These are phyloP conservation scores for Pteronotus mesoamericanus DNA, from an alignment of 2,797 vertebrate genomes.

Conservation along the genomic window DNA sequence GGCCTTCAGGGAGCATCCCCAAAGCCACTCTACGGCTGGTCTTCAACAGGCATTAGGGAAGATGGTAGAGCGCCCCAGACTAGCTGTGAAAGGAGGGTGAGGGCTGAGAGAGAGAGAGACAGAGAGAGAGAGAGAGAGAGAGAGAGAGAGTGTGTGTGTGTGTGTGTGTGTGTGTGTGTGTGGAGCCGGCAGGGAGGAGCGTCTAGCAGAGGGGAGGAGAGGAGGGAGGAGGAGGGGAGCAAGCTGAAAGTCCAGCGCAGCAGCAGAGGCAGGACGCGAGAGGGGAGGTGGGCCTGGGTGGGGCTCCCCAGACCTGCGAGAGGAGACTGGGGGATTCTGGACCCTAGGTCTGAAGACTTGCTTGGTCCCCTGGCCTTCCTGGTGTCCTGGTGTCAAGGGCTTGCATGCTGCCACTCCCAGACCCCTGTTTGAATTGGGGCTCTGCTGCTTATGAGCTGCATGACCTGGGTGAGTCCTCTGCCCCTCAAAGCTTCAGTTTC, in stretches of 20 bases:
- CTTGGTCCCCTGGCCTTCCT: not conserved
- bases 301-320: not conserved
- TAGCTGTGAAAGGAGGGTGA: not conserved
- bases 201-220: not conserved
- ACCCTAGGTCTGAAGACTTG: accelerated
- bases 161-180: not conserved
- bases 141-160: not conserved
- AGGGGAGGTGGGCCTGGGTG: not conserved
- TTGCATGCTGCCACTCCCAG: not conserved
- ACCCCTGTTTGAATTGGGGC: not conserved
- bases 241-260: not conserved
- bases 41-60: not conserved
- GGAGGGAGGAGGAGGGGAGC: not conserved
- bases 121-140: no score
- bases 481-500: not conserved
- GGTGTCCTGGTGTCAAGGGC: accelerated
- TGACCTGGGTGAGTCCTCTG: not conserved
- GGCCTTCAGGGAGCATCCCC: not conserved
- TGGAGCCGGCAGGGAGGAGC: not conserved
- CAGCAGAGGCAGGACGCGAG: not conserved
- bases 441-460: not conserved
- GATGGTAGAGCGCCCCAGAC: not conserved
- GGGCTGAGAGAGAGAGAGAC: accelerated
- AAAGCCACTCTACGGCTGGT: not conserved
- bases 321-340: not conserved